These are phyloP conservation scores for Trachelus stipa DNA, from an alignment of 2,888 invertebrate species.

Conservation along the genomic window DNA sequence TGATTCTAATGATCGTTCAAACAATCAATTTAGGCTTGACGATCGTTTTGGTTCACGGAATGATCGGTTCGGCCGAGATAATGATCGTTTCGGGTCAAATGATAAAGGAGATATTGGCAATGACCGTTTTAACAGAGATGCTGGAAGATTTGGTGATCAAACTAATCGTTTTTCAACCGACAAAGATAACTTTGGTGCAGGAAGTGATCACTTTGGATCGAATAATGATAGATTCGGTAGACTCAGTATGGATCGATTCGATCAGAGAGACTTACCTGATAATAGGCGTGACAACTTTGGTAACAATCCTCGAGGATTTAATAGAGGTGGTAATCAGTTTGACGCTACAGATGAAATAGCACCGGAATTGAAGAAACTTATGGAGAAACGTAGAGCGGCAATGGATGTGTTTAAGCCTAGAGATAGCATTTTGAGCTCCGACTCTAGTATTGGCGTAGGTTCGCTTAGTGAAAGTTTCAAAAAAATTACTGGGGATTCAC, in stretches of 20 bases:
- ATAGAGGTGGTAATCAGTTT: conserved; percentile 42
- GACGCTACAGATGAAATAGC: conserved; percentile 44
- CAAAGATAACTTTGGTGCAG: conserved; percentile 9
- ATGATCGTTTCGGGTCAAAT: conserved; percentile 20
- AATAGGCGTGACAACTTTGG: conserved; percentile 38
- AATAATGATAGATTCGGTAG: conserved; percentile 33
- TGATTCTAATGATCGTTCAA: background rate
- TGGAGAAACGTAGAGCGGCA: conserved; percentile 60
- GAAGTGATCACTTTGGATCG: conserved; percentile 18
- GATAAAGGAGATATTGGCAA: conserved; percentile 18
- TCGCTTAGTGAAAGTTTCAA: conserved; percentile 61
- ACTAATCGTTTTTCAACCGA: conserved; percentile 20
- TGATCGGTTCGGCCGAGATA: conserved; percentile 24
- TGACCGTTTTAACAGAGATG: conserved; percentile 26
- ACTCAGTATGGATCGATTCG: conserved; percentile 32
- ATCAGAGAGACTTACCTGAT: conserved; percentile 34
- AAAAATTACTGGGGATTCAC: conserved; percentile 56
- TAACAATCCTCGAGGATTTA: conserved; percentile 33
- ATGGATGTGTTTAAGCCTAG: conserved; percentile 60
- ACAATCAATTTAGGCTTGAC: conserved; percentile 25
- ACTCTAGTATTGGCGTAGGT: conserved; percentile 39
- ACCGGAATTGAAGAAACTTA: conserved; percentile 60
- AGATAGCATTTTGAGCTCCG: conserved; percentile 45
- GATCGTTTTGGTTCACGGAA: conserved; percentile 30
- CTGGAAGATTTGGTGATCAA: conserved; percentile 15